phyloP scores from a whole-genome alignment of 2,113 vertebrate genomes.

The Carassius gibelio region DNA sequence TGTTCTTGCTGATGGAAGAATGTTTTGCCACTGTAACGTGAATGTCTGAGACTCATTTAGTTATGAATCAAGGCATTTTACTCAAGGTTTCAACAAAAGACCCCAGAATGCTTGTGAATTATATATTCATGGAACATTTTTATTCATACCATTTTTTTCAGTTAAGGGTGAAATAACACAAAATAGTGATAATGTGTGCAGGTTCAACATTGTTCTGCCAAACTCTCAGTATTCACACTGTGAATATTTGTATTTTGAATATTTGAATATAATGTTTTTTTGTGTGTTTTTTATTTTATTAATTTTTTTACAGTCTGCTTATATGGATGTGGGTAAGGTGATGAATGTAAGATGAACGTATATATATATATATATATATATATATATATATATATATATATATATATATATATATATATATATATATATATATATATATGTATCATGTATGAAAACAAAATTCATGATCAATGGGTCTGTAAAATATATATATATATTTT shows the following conservation, averaged over 20 bases:
- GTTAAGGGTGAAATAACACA: neutral
- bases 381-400: too few relatives aligned
- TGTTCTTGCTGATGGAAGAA: conserved; percentile 66
- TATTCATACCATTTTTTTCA: neutral
- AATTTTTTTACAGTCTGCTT: neutral
- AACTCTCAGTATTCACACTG: neutral
- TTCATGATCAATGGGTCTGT: neutral
- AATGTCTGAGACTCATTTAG: conserved; percentile 53
- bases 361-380: too few relatives aligned
- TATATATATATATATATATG: too few relatives aligned
- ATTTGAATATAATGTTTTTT: too few relatives aligned
- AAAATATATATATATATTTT: too few relatives aligned
- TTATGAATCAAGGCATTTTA: conserved; percentile 44
- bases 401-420: too few relatives aligned
- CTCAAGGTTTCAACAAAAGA: neutral
- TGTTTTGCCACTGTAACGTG: conserved; percentile 57
- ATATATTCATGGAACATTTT: neutral
- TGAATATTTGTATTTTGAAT: neutral
- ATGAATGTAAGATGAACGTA: neutral
- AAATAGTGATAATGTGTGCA: neutral
- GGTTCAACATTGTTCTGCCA: neutral
- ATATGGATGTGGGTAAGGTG: neutral
- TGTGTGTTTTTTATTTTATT: too few relatives aligned
- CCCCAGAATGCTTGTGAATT: neutral
- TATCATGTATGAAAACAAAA: neutral